phyloP scores from a whole-genome alignment of 2,797 vertebrate genomes.

The Paedocypris micromegethes region DNA sequence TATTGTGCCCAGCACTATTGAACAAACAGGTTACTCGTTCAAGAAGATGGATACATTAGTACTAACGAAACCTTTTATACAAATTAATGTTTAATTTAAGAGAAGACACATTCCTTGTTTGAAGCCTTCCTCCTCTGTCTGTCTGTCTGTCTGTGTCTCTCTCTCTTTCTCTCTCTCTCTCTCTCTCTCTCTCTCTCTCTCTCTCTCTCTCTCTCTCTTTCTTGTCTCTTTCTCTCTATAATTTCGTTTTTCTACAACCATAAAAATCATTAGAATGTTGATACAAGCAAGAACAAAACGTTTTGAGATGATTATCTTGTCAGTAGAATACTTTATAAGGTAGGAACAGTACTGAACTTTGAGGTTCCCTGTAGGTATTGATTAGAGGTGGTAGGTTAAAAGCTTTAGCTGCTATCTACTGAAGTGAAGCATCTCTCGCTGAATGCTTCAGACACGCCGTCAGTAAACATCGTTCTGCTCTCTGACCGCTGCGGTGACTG shows the following conservation, averaged over 20 bases:
- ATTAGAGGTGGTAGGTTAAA: constrained; percentile 40
- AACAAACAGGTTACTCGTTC: constrained; percentile 7
- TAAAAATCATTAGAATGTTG: too few relatives aligned
- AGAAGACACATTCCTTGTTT: constrained; percentile 19
- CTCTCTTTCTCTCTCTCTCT: neutral
- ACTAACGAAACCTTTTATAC: constrained; percentile 43
- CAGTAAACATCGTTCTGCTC: constrained; percentile 47
- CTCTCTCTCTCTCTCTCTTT: neutral
- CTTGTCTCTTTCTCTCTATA: neutral
- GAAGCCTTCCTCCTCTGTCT: neutral
- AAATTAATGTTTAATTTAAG: constrained; percentile 38
- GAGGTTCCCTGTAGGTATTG: constrained; percentile 26
- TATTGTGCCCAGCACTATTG: constrained; percentile 12
- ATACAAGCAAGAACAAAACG: too few relatives aligned
- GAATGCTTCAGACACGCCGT: constrained; percentile 33
- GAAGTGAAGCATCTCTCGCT: constrained; percentile 37
- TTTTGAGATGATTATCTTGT: too few relatives aligned
- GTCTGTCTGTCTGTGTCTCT: neutral
- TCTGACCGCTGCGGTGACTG: constrained; percentile 55
- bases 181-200: constrained; percentile 11
- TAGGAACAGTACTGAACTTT: neutral
- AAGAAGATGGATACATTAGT: constrained; percentile 24
- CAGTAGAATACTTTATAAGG: too few relatives aligned
- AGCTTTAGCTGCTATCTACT: constrained; percentile 18
- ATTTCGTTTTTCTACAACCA: too few relatives aligned